phyloP scores from a whole-genome alignment of 2,888 invertebrate species.

The Hydraecia micacea region DNA sequence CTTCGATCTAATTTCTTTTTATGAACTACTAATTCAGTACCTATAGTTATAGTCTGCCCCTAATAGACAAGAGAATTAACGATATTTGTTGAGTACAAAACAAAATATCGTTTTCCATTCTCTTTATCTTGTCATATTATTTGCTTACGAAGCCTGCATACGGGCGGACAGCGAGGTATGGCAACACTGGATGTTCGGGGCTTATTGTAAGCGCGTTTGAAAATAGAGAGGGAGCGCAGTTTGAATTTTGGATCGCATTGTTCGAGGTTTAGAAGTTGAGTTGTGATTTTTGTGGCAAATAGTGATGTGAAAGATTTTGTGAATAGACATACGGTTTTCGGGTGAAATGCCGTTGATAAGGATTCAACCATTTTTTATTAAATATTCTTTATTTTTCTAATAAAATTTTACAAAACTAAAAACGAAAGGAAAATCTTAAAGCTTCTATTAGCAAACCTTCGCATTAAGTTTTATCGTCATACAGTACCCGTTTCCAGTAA shows the following conservation, averaged over 20 bases:
- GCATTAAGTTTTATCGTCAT: conserved; percentile 21
- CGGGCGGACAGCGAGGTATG: conserved; percentile 69
- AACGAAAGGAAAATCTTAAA: not conserved
- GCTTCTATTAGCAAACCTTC: not conserved
- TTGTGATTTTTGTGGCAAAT: conserved; percentile 7
- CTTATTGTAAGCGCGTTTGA: conserved; percentile 41
- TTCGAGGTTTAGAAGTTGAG: not conserved
- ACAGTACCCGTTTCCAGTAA: conserved; percentile 67
- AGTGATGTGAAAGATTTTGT: not conserved
- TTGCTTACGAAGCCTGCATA: conserved; percentile 82
- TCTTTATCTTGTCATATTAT: conserved; percentile 83
- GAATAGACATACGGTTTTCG: not conserved
- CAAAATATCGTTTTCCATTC: conserved; percentile 77
- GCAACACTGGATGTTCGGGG: conserved; percentile 51
- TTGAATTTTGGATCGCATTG: conserved; percentile 33
- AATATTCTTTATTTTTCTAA: too few species aligned
- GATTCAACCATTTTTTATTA: not conserved
- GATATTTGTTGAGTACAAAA: conserved; percentile 66
- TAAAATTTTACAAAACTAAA: not conserved
- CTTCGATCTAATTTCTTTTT: conserved; percentile 32
- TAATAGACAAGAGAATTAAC: conserved; percentile 59
- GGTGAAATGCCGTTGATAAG: not conserved
- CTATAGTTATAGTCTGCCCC: conserved; percentile 23
- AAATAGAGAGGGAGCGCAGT: conserved; percentile 25
- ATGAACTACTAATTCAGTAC: conserved; percentile 32